These are phyloP conservation scores for Drosophila vallismaia DNA, from an alignment of 2,888 invertebrate genomes.

Conservation along the genomic window DNA sequence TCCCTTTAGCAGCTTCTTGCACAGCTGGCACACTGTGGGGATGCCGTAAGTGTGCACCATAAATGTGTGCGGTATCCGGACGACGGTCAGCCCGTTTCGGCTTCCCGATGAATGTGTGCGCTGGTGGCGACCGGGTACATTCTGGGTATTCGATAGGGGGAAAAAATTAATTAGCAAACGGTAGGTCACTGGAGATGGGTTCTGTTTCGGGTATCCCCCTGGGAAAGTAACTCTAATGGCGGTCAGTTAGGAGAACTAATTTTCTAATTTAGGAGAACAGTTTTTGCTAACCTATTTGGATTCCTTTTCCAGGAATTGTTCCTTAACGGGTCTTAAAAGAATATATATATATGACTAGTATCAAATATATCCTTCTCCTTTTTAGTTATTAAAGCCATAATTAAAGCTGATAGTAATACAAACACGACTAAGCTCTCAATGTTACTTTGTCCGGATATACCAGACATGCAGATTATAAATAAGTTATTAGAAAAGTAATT, in stretches of 20 bases:
- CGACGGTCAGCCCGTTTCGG: conserved; percentile 69
- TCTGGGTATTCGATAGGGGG: conserved; percentile 64
- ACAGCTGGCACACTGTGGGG: conserved; percentile 97
- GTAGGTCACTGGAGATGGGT: not conserved
- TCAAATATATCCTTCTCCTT: not conserved
- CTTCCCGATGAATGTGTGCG: conserved; percentile 88
- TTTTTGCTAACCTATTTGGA: not conserved
- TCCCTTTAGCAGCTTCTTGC: conserved; percentile 97
- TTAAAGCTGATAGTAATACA: not conserved
- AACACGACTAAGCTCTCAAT: not conserved
- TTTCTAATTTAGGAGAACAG: conserved; percentile 5
- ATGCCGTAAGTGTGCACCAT: conserved; percentile 98
- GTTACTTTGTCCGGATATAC: not conserved
- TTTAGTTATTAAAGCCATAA: not conserved
- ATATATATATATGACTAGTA: no score
- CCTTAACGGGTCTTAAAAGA: not conserved
- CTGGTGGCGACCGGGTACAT: conserved; percentile 85
- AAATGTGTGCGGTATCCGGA: conserved; percentile 97
- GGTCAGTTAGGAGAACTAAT: conserved; percentile 18
- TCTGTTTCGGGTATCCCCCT: not conserved
- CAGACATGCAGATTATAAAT: not conserved
- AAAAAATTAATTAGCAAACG: conserved; percentile 23
- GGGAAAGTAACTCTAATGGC: conserved; percentile 1
- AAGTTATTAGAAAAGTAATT: not conserved
- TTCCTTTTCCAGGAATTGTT: not conserved